These are phyloP conservation scores for Serilophus lunatus DNA, from an alignment of 2,113 vertebrate species.

Conservation along the genomic window DNA sequence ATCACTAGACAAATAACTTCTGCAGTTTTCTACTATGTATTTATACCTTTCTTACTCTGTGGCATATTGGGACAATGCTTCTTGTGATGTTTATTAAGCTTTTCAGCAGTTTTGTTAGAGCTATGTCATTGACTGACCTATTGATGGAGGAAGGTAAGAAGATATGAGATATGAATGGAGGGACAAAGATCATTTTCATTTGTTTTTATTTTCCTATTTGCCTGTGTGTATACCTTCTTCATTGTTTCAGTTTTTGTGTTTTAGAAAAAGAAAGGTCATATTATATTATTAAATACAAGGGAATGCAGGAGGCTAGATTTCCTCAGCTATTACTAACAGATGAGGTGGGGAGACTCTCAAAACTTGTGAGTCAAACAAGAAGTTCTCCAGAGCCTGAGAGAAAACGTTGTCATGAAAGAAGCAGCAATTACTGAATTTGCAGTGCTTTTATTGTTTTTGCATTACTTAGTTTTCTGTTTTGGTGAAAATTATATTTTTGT, in stretches of 20 bases:
- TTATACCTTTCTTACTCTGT: background rate
- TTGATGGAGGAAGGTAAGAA: background rate
- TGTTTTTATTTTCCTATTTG: background rate
- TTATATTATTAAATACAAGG: background rate
- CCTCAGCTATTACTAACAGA: background rate
- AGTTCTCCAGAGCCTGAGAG: background rate
- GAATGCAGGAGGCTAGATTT: background rate
- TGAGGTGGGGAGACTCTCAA: background rate
- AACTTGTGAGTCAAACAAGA: background rate
- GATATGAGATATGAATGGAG: background rate
- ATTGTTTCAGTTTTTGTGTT: background rate
- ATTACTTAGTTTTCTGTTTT: background rate
- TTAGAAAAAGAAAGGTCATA: background rate
- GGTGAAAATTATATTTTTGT: background rate
- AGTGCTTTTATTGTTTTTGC: background rate
- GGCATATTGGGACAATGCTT: background rate
- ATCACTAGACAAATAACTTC: background rate
- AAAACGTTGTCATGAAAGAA: background rate
- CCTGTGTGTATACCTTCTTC: background rate
- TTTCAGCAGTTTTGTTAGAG: background rate
- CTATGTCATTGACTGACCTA: background rate
- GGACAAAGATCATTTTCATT: background rate
- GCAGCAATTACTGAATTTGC: background rate
- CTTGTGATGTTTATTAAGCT: background rate
- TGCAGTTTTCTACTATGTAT: background rate